Percentiles rank a stretch among this genome's conserved stretches.
Evolutionary conservation across 1,140 invertebrate genomes (phyloP).

Genomic region (Pseudomyrmex cubaensis): DNA sequence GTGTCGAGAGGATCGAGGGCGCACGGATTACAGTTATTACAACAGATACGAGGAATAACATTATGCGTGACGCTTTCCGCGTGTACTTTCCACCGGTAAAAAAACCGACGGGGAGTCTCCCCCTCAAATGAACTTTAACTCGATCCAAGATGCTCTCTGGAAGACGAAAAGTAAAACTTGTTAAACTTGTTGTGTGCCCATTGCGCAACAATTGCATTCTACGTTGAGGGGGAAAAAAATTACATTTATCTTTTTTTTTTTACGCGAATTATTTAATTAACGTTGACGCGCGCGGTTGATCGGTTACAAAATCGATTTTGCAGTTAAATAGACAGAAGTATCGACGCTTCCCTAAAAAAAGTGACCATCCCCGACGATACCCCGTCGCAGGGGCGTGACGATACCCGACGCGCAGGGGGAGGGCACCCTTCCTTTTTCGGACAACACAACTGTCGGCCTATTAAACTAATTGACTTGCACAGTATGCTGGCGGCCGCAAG

Average conservation of each 20-base stretch:
- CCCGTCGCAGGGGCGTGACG: conserved; percentile 45
- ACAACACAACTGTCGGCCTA: conserved; percentile 84
- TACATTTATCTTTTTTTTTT: neutral
- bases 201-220: neutral
- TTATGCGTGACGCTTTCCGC: conserved; percentile 76
- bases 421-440: conserved; percentile 68
- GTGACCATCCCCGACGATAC: conserved; percentile 49
- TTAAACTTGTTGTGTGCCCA: neutral
- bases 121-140: conserved; percentile 67
- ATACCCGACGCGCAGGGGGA: neutral
- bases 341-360: conserved; percentile 26
- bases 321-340: conserved; percentile 27
- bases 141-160: neutral
- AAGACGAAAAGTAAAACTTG: neutral
- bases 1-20: conserved; percentile 80
- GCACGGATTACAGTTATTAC: conserved; percentile 81
- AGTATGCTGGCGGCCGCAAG: conserved; percentile 75
- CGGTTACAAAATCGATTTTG: neutral
- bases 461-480: conserved; percentile 85
- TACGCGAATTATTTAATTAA: neutral
- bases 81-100: conserved; percentile 33
- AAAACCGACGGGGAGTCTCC: conserved; percentile 2
- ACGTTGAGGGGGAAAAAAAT: neutral
- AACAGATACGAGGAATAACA: conserved; percentile 79
- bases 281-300: neutral